phyloP scores from a whole-genome alignment of 2,797 vertebrate genomes.

The Luscinia megarhynchos region DNA sequence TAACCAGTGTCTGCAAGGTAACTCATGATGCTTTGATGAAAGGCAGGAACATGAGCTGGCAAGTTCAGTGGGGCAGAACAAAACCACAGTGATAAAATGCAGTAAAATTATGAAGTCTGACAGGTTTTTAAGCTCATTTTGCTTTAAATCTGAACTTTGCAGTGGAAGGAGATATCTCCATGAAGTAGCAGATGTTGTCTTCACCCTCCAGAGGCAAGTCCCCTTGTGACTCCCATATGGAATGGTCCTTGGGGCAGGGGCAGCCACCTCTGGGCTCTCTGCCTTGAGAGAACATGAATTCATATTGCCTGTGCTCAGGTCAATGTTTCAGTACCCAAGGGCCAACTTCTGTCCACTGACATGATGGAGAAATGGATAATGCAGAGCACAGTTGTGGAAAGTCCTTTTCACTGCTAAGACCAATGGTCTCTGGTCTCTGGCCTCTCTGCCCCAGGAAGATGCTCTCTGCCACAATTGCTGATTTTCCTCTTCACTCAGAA shows the following conservation, averaged over 20 bases:
- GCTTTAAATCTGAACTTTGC: neutral
- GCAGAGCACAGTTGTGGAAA: neutral
- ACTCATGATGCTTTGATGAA: neutral
- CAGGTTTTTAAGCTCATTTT: neutral
- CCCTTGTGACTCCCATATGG: rapidly evolving
- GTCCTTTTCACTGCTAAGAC: neutral
- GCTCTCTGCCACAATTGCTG: neutral
- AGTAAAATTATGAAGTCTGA: neutral
- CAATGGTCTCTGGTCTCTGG: neutral
- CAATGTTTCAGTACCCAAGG: neutral
- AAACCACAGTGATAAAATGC: neutral
- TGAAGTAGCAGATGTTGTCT: neutral
- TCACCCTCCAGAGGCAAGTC: neutral
- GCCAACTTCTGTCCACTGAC: neutral
- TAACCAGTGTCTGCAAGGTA: neutral
- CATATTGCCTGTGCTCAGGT: neutral
- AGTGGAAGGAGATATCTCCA: neutral
- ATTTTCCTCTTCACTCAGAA: neutral
- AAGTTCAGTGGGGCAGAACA: neutral
- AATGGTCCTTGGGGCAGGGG: neutral
- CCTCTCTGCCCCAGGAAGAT: neutral
- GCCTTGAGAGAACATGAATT: neutral
- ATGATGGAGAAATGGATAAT: neutral
- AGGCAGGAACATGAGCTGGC: neutral
- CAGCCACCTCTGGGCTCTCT: neutral